Conservation (phyloP, 2,888 invertebrate genomes). For the Herminia tarsipennalis region DNA sequence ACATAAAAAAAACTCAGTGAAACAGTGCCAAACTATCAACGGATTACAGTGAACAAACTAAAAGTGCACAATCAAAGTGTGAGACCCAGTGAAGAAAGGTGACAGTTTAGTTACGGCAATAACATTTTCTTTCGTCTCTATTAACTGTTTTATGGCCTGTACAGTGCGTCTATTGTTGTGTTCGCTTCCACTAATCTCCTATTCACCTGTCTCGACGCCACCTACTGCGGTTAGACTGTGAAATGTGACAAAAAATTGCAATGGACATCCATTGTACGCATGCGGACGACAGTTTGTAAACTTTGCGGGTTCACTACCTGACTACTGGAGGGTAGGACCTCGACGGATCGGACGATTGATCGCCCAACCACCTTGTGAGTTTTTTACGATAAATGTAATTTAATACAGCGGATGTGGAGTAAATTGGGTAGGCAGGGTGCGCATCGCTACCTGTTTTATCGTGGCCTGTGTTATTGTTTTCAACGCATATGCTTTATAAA, state of each 20-base stretch:
- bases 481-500: conserved; percentile 58
- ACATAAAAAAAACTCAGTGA: conserved; percentile 51
- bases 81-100: conserved; percentile 51
- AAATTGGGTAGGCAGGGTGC: conserved; percentile 84
- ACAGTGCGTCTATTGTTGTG: conserved; percentile 79
- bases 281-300: conserved; percentile 74
- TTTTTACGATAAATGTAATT: conserved; percentile 72
- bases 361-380: conserved; percentile 80
- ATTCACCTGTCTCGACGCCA: conserved; percentile 76
- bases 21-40: conserved; percentile 49
- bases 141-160: conserved; percentile 80
- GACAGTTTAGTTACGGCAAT: conserved; percentile 56
- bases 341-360: conserved; percentile 68
- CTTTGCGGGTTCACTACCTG: conserved; percentile 81
- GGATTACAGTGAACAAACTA: conserved; percentile 76
- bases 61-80: conserved; percentile 43
- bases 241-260: conserved; percentile 85
- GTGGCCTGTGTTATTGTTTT: conserved; percentile 66
- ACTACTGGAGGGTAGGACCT: conserved; percentile 67
- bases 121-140: conserved; percentile 66
- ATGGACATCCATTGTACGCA: conserved; percentile 68
- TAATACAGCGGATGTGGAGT: conserved; percentile 84
- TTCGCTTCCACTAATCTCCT: conserved; percentile 76
- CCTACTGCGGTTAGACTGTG: conserved; percentile 77
- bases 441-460: conserved; percentile 83